phyloP scores from a whole-genome alignment of 92 coral and sea anemone species.

The Epizoanthus rinbou region DNA sequence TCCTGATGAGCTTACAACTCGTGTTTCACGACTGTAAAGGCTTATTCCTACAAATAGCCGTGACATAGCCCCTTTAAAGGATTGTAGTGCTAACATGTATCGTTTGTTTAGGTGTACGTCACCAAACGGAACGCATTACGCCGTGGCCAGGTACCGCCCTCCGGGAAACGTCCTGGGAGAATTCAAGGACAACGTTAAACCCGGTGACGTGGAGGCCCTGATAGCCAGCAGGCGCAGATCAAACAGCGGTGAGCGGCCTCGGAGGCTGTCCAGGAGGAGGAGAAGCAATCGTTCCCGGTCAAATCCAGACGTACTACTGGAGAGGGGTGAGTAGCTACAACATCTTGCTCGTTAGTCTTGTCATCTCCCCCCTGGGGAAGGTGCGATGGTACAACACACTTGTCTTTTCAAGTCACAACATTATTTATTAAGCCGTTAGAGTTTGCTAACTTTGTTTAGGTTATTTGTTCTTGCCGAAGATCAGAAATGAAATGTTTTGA shows the following conservation, averaged over 20 bases:
- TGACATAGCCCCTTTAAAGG: too few species aligned
- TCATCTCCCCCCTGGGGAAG: too few species aligned
- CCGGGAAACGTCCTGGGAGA: conserved; percentile 89
- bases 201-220: conserved; percentile 68
- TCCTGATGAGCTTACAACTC: too few species aligned
- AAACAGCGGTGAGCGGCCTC: conserved; percentile 45
- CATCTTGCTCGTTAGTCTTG: not conserved
- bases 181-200: conserved; percentile 74
- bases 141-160: conserved; percentile 93
- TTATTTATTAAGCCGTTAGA: too few species aligned
- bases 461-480: too few species aligned
- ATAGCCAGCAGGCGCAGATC: conserved; percentile 71
- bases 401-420: too few species aligned
- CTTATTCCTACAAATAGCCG: too few species aligned
- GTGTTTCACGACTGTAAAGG: too few species aligned
- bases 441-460: too few species aligned
- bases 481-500: too few species aligned
- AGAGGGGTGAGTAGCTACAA: conserved; percentile 39
- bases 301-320: conserved; percentile 42
- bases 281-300: conserved; percentile 50
- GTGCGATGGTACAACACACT: too few species aligned
- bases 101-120: conserved; percentile 10
- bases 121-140: conserved; percentile 78
- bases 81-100: too few species aligned
- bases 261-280: conserved; percentile 52